Conservation (phyloP, 2,888 invertebrate species). For the Trichacis sp. region DNA sequence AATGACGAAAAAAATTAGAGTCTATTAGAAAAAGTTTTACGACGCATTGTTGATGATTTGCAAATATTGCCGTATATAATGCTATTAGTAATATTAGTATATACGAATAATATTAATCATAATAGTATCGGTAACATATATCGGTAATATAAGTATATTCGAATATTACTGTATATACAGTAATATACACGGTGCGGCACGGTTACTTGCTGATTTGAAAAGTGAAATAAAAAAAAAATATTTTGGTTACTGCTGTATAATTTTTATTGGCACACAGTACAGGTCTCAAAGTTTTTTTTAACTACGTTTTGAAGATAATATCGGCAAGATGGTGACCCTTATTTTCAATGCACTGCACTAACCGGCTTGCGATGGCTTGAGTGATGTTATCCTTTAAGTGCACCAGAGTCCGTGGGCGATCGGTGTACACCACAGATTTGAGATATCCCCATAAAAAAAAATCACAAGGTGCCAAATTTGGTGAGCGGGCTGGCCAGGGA, state of each 20-base stretch:
- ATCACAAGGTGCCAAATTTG: conserved; percentile 8
- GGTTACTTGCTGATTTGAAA: no score
- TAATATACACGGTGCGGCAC: no score
- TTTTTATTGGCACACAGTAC: conserved; percentile 4
- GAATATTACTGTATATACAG: background rate
- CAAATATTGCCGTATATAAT: no score
- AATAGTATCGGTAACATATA: no score
- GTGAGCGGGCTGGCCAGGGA: conserved; percentile 11
- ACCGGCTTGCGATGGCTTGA: conserved; percentile 4
- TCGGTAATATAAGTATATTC: no score
- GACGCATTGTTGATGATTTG: no score
- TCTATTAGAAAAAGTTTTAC: no score
- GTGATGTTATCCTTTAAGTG: conserved; percentile 4
- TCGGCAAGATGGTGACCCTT: conserved; percentile 4
- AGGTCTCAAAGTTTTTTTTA: conserved; percentile 1
- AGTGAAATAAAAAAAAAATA: conserved; percentile 3
- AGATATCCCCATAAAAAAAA: conserved; percentile 12
- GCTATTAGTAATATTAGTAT: no score
- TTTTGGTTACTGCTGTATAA: conserved; percentile 5
- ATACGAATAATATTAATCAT: no score
- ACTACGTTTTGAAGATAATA: conserved; percentile 1
- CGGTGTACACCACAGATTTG: background rate
- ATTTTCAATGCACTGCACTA: conserved; percentile 4
- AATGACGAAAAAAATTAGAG: no score
- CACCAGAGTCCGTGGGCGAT: background rate